Base-by-base conservation (phyloP, 2,113 vertebrate genomes). In the Entomyzon cyanotis region DNA sequence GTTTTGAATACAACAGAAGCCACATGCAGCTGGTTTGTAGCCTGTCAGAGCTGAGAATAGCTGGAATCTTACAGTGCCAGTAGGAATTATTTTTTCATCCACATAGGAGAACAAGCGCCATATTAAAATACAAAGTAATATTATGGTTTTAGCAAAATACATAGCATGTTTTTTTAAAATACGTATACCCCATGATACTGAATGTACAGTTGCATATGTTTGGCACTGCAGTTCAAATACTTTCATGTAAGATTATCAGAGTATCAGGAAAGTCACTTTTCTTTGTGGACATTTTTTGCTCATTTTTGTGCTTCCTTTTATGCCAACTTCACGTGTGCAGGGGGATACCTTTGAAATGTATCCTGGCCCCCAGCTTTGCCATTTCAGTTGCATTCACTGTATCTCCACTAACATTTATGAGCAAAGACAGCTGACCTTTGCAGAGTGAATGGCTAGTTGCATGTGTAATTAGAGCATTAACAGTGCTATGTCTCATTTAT, bases 351-450 rank as follows among this genome's bases (percentile, higher is more conserved):
- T 59, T 89, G 80, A 70, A 75, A 84, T 47, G 12, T 28, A 5
- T 39, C n/a, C 55, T 59, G 82, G 17, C 44, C 31, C 12, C 10
- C 65, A 75, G 85, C 56, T 70, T 91, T 87, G 76, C 88, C 83
- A 49, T 81, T 90, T 80, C 68, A 64, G 39, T 59, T 87, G 64
- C 37, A 41, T 88, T 88, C 91, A 28, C 75, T 7, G 0, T 53
- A 28, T 90, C 44, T 53, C 22, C 58, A 59, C 56, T 84, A 93
- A 90, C 49, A 31, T 90, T 97, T 94, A 92, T 94, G 83, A 89
- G 22, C 49, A 84, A 52, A 90, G 90, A 84, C 79, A 90, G 83
- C 37, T 96, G 95, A 96, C 92, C 93, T 93, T 95, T 97, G 86
- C 86, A 68, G 85, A 68, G 42, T 75, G 78, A 88, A 92, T 89